Conservation (phyloP, 1,140 invertebrate species). For the Trichonephila inaurata region DNA sequence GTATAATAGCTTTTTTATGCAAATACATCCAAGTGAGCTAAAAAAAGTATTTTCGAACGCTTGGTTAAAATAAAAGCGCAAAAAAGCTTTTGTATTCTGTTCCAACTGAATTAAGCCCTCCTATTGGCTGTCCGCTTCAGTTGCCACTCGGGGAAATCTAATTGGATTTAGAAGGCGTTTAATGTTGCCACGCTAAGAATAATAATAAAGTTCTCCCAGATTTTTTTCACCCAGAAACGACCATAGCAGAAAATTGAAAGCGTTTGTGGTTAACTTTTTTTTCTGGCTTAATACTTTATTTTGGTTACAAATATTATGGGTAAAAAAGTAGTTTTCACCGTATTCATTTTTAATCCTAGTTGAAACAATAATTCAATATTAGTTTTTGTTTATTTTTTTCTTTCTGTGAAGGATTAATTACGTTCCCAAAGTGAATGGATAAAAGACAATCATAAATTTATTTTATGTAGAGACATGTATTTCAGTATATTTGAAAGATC, state of each 20-base stretch:
- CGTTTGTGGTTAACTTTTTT: background rate
- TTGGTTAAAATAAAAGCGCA: background rate
- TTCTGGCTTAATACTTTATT: conserved; percentile 9
- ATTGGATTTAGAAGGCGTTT: conserved; percentile 63
- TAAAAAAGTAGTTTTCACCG: background rate
- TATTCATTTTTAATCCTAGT: background rate
- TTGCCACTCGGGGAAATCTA: conserved; percentile 24
- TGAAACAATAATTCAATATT: background rate
- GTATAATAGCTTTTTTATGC: conserved; percentile 48
- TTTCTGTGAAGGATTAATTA: background rate
- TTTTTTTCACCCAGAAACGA: background rate
- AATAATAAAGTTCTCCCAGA: conserved; percentile 32
- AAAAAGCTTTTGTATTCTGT: conserved; percentile 21
- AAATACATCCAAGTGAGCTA: background rate
- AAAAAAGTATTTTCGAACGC: background rate
- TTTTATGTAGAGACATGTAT: background rate
- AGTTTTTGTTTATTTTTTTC: background rate
- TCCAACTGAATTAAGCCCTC: conserved; percentile 58
- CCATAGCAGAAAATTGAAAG: conserved; percentile 20
- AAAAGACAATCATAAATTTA: background rate
- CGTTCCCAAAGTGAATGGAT: too few species aligned
- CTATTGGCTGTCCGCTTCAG: conserved; percentile 11
- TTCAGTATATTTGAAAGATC: background rate
- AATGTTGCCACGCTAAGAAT: conserved; percentile 51
- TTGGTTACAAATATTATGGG: background rate